Base-by-base conservation (phyloP, 2,888 invertebrate species). In the Eilema caniola region DNA sequence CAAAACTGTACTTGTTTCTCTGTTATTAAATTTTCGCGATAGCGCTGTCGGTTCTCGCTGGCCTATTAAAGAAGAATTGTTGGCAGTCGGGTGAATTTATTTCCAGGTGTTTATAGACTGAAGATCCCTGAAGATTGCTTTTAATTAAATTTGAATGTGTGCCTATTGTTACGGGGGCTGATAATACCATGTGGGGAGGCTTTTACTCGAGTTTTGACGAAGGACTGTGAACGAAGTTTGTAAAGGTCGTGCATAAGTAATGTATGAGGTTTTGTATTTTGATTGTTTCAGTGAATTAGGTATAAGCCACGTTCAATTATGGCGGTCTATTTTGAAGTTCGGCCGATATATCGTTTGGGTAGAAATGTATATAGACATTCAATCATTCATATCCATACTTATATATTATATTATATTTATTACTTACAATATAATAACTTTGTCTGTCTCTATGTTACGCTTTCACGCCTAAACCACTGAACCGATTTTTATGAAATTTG, bases 1-100 rank as follows among this genome's bases (percentile, higher is more conserved):
- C 31, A 31, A 71, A 65, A 67, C 64, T 74, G 80, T 83, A 83
- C 86, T 85, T 88, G 87, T 86, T 86, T 85, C 83, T 85, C 82
- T 86, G 88, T 90, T 91, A 92, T 91, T 92, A 92, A 90, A 90
- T 90, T 91, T 90, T 82, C 83, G 85, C 85, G 89, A 91, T 92
- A 90, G 88, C 86, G 85, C 82, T 84, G 86, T 85, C 78, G 77
- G 83, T 80, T 83, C 83, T 83, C 79, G 79, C 82, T 85, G 78
- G 83, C 85, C 88, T 89, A 90, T 90, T 91, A 86, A 87, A 89
- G 88, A 90, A 90, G 91, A 90, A 89, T 88, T 87, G 89, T 90
- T 82, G 86, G 84, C 86, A 86, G 86, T 85, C 83, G 76, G 73
- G 83, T 83, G 80, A 86, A 91, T 90, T 89, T 90, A 91, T 87